Conservation (phyloP, 2,888 invertebrate species). For the Trissoscelio sp. region DNA sequence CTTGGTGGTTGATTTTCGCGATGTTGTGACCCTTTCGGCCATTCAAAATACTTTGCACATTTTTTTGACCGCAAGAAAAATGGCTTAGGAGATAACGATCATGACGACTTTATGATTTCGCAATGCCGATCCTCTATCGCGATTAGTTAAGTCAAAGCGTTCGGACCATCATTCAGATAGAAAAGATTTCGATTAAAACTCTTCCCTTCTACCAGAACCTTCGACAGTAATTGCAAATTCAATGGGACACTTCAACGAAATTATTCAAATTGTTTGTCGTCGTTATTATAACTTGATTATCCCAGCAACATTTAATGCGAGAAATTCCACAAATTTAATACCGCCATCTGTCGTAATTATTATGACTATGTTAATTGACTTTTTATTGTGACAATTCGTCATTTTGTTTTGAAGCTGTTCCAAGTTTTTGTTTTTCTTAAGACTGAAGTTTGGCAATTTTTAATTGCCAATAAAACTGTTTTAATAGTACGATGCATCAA, state of each 20-base stretch:
- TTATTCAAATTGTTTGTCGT: neutral
- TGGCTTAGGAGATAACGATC: constrained; percentile 50
- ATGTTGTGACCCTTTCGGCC: constrained; percentile 29
- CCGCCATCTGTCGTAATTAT: constrained; percentile 25
- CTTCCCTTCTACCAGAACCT: neutral
- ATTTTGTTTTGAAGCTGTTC: neutral
- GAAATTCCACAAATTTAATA: constrained; percentile 24
- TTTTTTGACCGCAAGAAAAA: constrained; percentile 37
- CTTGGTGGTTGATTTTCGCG: constrained; percentile 54
- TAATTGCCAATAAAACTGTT: constrained; percentile 36
- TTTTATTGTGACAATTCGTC: constrained; percentile 36
- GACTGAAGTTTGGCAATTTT: constrained; percentile 7
- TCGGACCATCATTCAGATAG: constrained; percentile 8
- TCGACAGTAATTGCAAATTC: constrained; percentile 17
- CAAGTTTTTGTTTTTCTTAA: neutral
- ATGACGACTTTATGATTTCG: constrained; percentile 65
- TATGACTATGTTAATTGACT: constrained; percentile 44
- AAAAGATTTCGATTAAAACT: neutral
- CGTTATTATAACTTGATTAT: neutral
- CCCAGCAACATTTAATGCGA: neutral
- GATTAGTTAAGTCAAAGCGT: constrained; percentile 28
- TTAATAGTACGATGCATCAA: constrained; percentile 3
- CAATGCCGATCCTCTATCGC: constrained; percentile 35
- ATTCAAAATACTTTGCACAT: constrained; percentile 46
- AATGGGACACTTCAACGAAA: constrained; percentile 7